Evolutionary conservation across 2,113 vertebrate genomes (phyloP), one percentile per base, ranked within the genome.

Genomic region (Rhinoptilus africanus): DNA sequence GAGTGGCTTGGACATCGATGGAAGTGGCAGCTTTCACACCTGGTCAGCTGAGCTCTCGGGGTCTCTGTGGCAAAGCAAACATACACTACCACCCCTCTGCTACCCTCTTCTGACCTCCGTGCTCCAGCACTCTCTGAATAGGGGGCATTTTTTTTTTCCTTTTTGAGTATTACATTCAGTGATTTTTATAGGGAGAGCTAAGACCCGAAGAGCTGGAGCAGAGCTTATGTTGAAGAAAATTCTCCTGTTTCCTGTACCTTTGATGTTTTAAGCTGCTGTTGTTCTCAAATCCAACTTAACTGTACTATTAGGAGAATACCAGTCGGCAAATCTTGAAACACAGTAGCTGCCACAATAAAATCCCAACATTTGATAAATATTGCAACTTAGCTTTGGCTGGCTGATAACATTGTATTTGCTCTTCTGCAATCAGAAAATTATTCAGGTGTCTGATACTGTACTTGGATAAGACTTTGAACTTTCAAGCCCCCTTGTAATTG

Each of bases 1-100:
- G 17, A 91, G 48, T 0, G 0, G 18, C 41, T 89, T 4, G 37
- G 67, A 73, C 27, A 21, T 14, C 0, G 4, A 2, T 30, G 41
- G 57, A 89, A 92, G 71, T 45, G 74, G 56, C 35, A 85, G 66
- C 66, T 27, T 74, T 79, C 77, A 76, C 87, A 94, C 81, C 87
- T 95, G 87, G 69, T 48, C 73, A 72, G 60, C 35, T 34, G 39
- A 87, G 56, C 48, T 82, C 53, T 32, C 2, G 0, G 18, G 19
- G 4, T 75, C 83, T 67, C 66, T 21, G 35, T 0, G 0, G 64
- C 47, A 96, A 45, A 71, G 59, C 34, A 86, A 84, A 71, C 9
- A 2, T 2, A 15, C 14, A 7, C 9, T 35, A 64, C n/a, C 43
- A 59, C 43, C 37, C 67, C 18, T 24, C 64, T 51, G 35, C 18